phyloP scores from a whole-genome alignment of 1,140 invertebrate genomes.

The Brachionus plicatilis region DNA sequence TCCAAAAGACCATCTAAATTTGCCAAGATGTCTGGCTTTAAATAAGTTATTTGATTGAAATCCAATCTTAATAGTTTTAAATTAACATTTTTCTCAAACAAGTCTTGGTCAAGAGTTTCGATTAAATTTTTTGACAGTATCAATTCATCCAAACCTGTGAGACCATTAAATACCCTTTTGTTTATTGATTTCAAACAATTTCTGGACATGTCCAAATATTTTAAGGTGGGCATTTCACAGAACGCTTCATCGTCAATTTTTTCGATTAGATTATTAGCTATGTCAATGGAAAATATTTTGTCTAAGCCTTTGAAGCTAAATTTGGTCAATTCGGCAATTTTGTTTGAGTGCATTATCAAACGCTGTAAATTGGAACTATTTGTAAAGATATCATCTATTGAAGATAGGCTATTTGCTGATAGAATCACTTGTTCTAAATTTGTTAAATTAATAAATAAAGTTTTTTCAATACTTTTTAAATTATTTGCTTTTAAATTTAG shows the following conservation, averaged over 20 bases:
- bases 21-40: not conserved
- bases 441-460: not conserved
- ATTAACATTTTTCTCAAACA: not conserved
- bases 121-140: conserved; percentile 31
- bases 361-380: not conserved
- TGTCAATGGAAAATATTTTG: not conserved
- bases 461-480: not conserved
- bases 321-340: not conserved
- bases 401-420: not conserved
- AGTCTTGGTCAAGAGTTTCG: not conserved
- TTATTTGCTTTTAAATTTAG: not conserved
- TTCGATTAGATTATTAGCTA: conserved; percentile 24
- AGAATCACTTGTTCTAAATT: conserved; percentile 3
- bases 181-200: not conserved
- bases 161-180: not conserved
- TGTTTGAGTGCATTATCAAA: not conserved
- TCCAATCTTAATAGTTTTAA: conserved; percentile 2
- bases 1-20: not conserved
- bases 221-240: not conserved
- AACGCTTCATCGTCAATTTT: not conserved
- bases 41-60: conserved; percentile 1
- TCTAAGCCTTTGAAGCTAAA: conserved; percentile 7
- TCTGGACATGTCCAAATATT: not conserved
- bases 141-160: not conserved
- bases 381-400: not conserved